Evolutionary conservation across 92 coral and sea anemone species (phyloP).

Genomic region (Virgularia gustaviana): DNA sequence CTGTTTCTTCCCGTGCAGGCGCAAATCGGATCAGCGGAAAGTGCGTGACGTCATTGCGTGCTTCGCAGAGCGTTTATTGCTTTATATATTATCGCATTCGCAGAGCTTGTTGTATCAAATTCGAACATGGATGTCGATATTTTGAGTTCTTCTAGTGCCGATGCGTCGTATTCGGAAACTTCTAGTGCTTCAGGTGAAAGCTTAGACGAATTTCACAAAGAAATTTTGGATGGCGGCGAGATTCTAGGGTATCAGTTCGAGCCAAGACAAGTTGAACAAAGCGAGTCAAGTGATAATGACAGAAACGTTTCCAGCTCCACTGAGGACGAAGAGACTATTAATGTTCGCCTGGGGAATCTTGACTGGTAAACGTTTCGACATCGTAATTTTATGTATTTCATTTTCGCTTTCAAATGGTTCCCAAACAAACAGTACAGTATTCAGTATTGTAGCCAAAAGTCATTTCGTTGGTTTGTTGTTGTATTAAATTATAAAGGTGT

Average conservation of each 20-base stretch:
- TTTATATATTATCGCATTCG: no score
- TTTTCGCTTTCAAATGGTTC: no score
- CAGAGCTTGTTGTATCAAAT: background rate
- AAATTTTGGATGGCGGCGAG: background rate
- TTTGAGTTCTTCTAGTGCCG: background rate
- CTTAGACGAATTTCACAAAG: background rate
- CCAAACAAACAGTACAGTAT: no score
- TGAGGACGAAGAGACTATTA: no score
- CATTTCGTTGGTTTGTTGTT: no score
- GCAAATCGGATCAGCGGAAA: background rate
- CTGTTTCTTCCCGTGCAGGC: constrained; percentile 1
- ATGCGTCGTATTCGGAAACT: background rate
- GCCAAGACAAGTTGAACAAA: background rate
- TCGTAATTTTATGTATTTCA: background rate
- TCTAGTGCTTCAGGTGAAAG: background rate
- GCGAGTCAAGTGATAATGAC: background rate
- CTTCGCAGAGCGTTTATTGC: no score
- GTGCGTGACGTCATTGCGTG: background rate
- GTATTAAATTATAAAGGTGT: constrained; percentile 29
- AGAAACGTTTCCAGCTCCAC: no score
- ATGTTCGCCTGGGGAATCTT: background rate
- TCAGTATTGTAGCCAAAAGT: no score
- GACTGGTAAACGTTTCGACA: background rate
- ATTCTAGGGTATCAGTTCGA: background rate
- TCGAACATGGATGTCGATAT: background rate